These are phyloP conservation scores for Pitta sordida DNA, from an alignment of 2,113 vertebrate species.

Conservation along the genomic window DNA sequence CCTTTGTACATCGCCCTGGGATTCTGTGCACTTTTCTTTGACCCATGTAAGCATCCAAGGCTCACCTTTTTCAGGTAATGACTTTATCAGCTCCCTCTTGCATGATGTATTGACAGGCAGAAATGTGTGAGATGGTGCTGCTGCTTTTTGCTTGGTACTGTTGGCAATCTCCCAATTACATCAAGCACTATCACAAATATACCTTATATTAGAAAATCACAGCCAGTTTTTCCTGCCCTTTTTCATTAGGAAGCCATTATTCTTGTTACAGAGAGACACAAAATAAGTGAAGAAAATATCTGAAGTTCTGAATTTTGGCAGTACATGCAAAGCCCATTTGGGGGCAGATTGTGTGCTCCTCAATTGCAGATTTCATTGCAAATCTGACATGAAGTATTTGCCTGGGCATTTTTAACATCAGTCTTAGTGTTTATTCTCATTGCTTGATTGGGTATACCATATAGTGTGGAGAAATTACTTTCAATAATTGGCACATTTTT, in stretches of 20 bases:
- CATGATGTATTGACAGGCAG: background rate
- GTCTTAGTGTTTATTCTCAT: background rate
- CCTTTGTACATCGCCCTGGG: background rate
- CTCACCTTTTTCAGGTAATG: background rate
- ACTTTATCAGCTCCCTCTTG: background rate
- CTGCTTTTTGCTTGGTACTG: background rate
- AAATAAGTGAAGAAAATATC: background rate
- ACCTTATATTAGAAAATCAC: background rate
- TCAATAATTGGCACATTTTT: background rate
- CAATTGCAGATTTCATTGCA: background rate
- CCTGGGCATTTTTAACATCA: background rate
- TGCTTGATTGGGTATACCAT: background rate
- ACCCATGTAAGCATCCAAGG: background rate
- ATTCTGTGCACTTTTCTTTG: background rate
- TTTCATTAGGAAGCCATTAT: background rate
- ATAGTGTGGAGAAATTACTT: background rate
- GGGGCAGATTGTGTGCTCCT: background rate
- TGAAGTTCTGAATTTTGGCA: background rate
- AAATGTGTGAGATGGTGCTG: background rate
- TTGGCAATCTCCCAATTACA: background rate
- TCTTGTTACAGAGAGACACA: background rate
- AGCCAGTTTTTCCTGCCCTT: background rate
- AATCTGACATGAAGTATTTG: background rate
- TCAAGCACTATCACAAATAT: background rate
- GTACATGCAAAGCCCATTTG: background rate